phyloP scores from a whole-genome alignment of 92 coral and sea anemone genomes.

The Bergia sp. region DNA sequence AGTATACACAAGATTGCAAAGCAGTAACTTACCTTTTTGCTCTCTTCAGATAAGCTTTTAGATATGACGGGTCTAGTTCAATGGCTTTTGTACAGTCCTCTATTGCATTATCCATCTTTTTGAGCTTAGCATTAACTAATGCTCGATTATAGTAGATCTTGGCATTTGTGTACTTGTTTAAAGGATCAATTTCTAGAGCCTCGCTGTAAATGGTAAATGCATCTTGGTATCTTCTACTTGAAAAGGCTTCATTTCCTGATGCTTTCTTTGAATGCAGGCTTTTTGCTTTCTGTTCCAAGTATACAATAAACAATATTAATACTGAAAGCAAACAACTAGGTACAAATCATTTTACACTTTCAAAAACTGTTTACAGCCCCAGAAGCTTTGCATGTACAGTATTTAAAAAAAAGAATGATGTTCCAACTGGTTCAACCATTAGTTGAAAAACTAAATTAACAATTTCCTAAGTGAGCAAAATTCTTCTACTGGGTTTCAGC shows the following conservation, averaged over 20 bases:
- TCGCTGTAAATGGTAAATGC: constrained; percentile 87
- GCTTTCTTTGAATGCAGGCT: constrained; percentile 82
- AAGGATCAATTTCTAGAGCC: constrained; percentile 88
- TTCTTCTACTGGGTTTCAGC: no score
- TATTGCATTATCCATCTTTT: constrained; percentile 83
- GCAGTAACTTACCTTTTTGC: constrained; percentile 79
- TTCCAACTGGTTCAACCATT: not conserved
- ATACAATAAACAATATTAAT: not conserved
- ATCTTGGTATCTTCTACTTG: constrained; percentile 74
- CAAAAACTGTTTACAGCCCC: not conserved
- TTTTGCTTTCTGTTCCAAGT: constrained; percentile 83
- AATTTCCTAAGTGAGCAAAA: no score
- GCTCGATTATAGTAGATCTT: constrained; percentile 95
- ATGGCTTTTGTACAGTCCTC: constrained; percentile 92
- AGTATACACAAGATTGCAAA: not conserved
- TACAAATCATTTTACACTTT: not conserved
- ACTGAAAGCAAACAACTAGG: not conserved
- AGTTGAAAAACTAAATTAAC: no score
- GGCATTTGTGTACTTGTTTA: constrained; percentile 88
- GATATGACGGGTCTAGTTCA: constrained; percentile 80
- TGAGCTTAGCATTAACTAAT: constrained; percentile 87
- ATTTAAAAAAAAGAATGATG: not conserved
- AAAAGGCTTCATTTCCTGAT: constrained; percentile 88
- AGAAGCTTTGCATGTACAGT: not conserved
- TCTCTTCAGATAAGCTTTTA: constrained; percentile 94